phyloP scores from a whole-genome alignment of 2,797 vertebrate genomes.

The Myiothlypis chrysogaster region DNA sequence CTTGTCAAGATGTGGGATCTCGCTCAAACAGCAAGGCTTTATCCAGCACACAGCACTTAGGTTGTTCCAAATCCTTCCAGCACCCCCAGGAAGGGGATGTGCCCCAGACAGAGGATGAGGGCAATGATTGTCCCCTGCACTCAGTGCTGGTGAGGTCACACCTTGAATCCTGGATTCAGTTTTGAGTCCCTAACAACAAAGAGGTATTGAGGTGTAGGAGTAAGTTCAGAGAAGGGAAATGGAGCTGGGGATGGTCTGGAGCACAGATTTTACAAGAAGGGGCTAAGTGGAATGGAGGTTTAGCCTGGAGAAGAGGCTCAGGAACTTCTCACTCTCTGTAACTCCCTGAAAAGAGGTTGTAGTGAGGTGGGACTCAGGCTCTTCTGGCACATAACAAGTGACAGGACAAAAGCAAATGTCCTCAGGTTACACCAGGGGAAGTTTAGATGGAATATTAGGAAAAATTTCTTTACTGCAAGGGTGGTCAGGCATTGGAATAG shows the following conservation, averaged over 20 bases:
- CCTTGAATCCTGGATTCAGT: not conserved
- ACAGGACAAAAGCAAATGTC: not conserved
- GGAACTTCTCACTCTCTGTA: not conserved
- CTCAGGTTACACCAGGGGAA: not conserved
- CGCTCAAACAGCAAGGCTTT: not conserved
- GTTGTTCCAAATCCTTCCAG: not conserved
- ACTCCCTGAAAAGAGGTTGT: not conserved
- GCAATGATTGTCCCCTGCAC: not conserved
- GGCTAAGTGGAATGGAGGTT: not conserved
- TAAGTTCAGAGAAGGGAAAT: not conserved
- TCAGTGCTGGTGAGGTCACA: not conserved
- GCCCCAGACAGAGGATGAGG: not conserved
- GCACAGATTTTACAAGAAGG: not conserved
- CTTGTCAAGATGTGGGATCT: not conserved
- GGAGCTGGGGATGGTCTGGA: not conserved
- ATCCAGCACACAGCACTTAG: not conserved
- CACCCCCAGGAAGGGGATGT: not conserved
- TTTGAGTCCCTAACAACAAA: not conserved
- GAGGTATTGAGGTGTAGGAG: not conserved
- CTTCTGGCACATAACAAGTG: not conserved
- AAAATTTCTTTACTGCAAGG: not conserved
- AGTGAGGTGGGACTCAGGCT: not conserved
- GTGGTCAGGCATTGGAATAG: not conserved
- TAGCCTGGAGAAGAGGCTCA: not conserved
- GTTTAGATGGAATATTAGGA: not conserved